Base-by-base conservation (phyloP, 2,113 vertebrate genomes). In the Corydoras maculifer region DNA sequence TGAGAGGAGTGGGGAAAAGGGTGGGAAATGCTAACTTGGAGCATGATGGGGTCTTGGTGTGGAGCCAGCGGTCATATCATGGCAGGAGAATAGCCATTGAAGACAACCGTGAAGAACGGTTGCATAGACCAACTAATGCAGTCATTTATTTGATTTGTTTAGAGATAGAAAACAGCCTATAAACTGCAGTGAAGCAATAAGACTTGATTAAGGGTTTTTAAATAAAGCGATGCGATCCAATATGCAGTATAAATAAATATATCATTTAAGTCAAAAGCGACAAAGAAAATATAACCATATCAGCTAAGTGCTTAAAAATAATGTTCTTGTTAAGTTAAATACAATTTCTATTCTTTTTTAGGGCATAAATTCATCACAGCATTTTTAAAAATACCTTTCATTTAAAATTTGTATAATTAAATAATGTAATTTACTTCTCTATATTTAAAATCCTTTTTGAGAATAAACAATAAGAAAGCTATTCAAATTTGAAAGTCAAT, bases 181-280 rank as follows among this genome's bases (percentile, higher is more conserved):
- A 74, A 15, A 15, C 31, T 3, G 51, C 31, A 25, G 58, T 61
- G 43, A 53, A 10, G 30, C 9, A 13, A 49, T 80, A 83, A 81
- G 74, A 83, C 84, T 81, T 80, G 87, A 82, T 88, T 83, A 80
- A 61, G 58, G 63, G 68, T 82, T 81, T 83, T 84, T 82, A 82
- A 85, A 72, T 55, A 75, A 82, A 72, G 79, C 79, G 85, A 84
- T 75, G 74, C 78, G 81, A 81, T 75, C 83, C 9, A 12, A 10
- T 1, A 81, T 79, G 81, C 80, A 85, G 83, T 80, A 75, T 58
- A 67, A 74, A 80, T 85, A 84, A 86, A 87, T 86, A 83, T 82
- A 83, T 69, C 79, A 79, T 80, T 62, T 59, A 63, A 84, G 75
- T 77, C 79, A 72, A 72, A 69, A 70, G 77, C 78, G 75, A 54